Percentiles rank a stretch among this genome's conserved stretches.
phyloP scores from a whole-genome alignment of 2,113 vertebrate species.

The Labrus mixtus region DNA sequence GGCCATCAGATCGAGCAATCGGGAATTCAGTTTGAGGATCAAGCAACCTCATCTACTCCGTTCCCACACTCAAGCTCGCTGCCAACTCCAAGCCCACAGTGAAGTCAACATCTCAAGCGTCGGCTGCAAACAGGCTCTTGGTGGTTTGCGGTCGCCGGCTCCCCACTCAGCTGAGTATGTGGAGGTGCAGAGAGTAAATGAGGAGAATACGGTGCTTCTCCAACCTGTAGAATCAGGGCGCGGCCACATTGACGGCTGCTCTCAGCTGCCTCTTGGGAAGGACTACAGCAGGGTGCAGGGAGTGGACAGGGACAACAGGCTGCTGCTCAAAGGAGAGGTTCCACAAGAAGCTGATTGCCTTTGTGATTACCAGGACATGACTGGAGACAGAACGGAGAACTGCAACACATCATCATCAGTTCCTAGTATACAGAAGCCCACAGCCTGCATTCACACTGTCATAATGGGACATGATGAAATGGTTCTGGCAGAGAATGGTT shows the following conservation, averaged over 20 bases:
- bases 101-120: conserved; percentile 47
- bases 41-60: conserved; percentile 19
- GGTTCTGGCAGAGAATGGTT: conserved; percentile 80
- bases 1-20: conserved; percentile 8
- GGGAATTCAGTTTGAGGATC: conserved; percentile 35
- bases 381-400: conserved; percentile 28
- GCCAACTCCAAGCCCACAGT: conserved; percentile 57
- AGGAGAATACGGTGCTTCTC: conserved; percentile 83
- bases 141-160: conserved; percentile 38
- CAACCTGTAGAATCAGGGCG: conserved; percentile 76
- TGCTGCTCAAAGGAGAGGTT: conserved; percentile 86
- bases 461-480: conserved; percentile 53
- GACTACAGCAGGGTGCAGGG: conserved; percentile 91
- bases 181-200: conserved; percentile 89
- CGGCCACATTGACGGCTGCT: conserved; percentile 49
- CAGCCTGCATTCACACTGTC: conserved; percentile 16
- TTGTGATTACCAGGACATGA: conserved; percentile 62
- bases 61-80: conserved; percentile 5
- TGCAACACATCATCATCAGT: conserved; percentile 43
- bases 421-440: conserved; percentile 64
- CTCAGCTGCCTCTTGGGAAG: conserved; percentile 46
- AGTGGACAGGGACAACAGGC: conserved; percentile 80
- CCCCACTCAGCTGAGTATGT: conserved; percentile 86
- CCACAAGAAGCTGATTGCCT: conserved; percentile 64
- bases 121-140: background rate